phyloP scores from a whole-genome alignment of 2,888 invertebrate species.

The Synanthedon vespiformis region DNA sequence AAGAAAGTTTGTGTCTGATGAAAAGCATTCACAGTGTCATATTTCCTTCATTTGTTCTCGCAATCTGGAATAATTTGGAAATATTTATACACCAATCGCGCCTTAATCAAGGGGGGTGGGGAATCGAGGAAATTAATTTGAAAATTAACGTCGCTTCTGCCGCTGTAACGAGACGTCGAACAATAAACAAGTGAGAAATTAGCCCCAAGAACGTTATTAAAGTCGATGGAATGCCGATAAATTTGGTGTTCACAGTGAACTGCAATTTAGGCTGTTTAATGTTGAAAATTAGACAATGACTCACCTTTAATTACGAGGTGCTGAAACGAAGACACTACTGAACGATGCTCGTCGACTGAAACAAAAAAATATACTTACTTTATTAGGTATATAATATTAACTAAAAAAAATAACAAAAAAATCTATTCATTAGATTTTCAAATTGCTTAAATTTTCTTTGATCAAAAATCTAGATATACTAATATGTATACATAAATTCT shows the following conservation, averaged over 20 bases:
- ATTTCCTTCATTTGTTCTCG: too few relatives aligned
- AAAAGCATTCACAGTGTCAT: too few relatives aligned
- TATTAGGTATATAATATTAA: too few relatives aligned
- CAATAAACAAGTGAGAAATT: conserved; percentile 52
- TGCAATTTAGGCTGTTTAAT: not conserved
- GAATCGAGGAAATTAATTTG: conserved; percentile 54
- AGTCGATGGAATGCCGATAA: conserved; percentile 30
- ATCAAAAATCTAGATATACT: too few relatives aligned
- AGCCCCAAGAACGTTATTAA: conserved; percentile 34
- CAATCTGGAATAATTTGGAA: not conserved
- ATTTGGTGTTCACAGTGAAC: conserved; percentile 10
- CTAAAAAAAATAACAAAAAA: too few relatives aligned
- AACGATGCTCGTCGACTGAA: conserved; percentile 2
- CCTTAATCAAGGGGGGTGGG: conserved; percentile 47
- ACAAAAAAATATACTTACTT: conserved; percentile 3
- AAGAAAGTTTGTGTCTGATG: too few relatives aligned
- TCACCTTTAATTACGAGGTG: conserved; percentile 4
- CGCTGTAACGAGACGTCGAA: conserved; percentile 28
- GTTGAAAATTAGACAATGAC: not conserved
- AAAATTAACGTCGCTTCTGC: conserved; percentile 44
- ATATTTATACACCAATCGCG: conserved; percentile 52
- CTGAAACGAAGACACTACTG: not conserved
- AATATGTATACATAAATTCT: too few relatives aligned
- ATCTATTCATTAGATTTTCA: too few relatives aligned
- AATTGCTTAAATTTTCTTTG: too few relatives aligned